Conservation (phyloP, 2,113 vertebrate species). For the Actinemys pallida region DNA sequence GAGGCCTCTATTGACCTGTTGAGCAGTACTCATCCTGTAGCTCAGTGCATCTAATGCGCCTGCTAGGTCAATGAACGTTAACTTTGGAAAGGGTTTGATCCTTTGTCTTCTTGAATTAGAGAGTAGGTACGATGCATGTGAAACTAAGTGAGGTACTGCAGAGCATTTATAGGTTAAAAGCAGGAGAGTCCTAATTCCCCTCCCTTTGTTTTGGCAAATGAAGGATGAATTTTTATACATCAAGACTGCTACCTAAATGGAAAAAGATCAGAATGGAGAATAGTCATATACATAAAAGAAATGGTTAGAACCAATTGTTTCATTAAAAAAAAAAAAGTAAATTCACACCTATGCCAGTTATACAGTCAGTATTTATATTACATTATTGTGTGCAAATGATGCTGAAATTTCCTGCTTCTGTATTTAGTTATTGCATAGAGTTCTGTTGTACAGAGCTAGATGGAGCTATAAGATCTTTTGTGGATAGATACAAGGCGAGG, state of each 20-base stretch:
- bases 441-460: conserved; percentile 80
- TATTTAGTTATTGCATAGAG: conserved; percentile 45
- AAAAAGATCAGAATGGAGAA: background rate
- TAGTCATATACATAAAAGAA: fast-evolving
- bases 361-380: background rate
- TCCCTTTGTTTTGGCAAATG: background rate
- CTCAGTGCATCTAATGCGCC: background rate
- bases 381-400: background rate
- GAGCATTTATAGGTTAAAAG: background rate
- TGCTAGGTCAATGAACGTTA: background rate
- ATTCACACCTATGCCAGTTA: background rate
- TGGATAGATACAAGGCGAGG: conserved; percentile 36
- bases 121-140: background rate
- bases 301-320: background rate
- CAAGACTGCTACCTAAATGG: background rate
- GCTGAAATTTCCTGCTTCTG: conserved; percentile 21
- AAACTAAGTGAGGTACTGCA: background rate
- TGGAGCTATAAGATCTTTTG: conserved; percentile 84
- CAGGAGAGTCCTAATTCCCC: background rate
- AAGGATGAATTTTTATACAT: fast-evolving
- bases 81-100: background rate
- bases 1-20: background rate
- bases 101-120: background rate
- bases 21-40: conserved; percentile 14
- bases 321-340: conserved; percentile 48